phyloP scores from a whole-genome alignment of 2,113 vertebrate species.

The Columba livia region DNA sequence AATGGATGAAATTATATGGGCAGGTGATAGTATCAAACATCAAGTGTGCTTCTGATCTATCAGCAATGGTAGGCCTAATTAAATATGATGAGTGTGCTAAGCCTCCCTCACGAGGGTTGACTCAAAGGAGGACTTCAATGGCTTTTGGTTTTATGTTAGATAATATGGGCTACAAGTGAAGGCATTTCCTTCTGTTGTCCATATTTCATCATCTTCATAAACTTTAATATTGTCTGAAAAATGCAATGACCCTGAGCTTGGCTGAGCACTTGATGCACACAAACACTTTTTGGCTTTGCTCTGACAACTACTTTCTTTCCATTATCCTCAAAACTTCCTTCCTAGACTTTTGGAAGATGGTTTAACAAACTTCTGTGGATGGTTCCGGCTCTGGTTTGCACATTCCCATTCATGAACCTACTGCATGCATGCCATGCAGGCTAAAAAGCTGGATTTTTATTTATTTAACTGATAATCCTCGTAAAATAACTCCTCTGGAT shows the following conservation, averaged over 20 bases:
- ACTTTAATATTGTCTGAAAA: neutral
- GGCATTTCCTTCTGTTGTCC: neutral
- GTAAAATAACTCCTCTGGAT: neutral
- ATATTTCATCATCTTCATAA: neutral
- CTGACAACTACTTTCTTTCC: neutral
- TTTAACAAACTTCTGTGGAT: neutral
- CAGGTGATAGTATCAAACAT: neutral
- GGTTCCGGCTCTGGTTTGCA: neutral
- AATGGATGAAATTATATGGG: neutral
- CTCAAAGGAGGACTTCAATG: neutral
- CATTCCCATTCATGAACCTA: neutral
- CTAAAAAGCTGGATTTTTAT: neutral
- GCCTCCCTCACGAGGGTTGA: neutral
- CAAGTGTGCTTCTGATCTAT: neutral
- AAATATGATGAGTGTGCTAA: neutral
- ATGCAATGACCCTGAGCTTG: neutral
- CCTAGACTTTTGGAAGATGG: neutral
- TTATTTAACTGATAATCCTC: slow-evolving; percentile 19
- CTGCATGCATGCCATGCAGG: neutral
- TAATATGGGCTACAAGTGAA: neutral
- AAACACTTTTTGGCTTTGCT: neutral
- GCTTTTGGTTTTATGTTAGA: neutral
- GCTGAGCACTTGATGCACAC: neutral
- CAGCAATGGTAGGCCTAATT: neutral
- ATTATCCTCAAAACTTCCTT: neutral